A percentile compares a stretch with the other conserved stretches of the same genome.
Conservation (phyloP, 2,113 vertebrate species). For the Labeo rohita region DNA sequence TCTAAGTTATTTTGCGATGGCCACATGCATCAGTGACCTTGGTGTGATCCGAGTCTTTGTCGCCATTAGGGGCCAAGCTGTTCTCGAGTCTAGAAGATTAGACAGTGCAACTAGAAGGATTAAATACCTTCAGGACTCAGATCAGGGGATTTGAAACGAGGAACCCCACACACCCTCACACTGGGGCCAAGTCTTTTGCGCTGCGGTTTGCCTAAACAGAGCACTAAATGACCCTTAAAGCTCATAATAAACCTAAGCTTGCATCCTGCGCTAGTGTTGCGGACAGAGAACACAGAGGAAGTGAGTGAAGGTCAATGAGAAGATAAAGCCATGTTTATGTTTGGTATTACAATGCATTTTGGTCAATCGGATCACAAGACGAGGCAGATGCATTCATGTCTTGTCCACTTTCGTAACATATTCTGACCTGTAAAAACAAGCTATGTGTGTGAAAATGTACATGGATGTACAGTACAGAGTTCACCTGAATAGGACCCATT, state of each 20-base stretch:
- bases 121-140: constrained; percentile 32
- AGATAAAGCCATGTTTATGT: not conserved
- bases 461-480: constrained; percentile 31
- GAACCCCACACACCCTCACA: not conserved
- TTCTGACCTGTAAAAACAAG: not conserved
- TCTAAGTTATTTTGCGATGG: not conserved
- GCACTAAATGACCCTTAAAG: constrained; percentile 8
- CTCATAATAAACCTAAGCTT: constrained; percentile 28
- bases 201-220: not conserved
- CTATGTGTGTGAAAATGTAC: not conserved
- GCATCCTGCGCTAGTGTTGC: not conserved
- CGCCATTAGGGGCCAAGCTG: not conserved
- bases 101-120: constrained; percentile 27
- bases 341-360: not conserved
- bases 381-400: no score
- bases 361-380: not conserved
- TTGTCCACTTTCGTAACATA: no score
- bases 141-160: constrained; percentile 38
- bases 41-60: not conserved
- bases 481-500: constrained; percentile 38
- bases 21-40: not conserved
- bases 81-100: constrained; percentile 38
- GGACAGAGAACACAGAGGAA: not conserved
- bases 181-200: not conserved
- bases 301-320: not conserved